Evolutionary conservation across 2,888 invertebrate species (phyloP).

Genomic region (Autographa pulchrina): DNA sequence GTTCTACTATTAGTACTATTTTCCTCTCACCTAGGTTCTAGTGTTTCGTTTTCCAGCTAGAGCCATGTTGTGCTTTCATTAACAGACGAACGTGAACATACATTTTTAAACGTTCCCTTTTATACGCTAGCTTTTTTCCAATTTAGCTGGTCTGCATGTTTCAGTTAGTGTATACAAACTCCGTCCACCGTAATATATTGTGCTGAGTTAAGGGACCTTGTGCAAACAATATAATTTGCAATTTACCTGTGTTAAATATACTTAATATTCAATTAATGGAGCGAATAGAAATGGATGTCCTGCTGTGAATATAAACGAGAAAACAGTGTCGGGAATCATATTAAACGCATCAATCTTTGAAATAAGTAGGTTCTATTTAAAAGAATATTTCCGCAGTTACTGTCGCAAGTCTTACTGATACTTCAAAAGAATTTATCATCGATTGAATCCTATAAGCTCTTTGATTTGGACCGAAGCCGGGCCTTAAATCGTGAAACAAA

Average conservation of each 20-base stretch:
- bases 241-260: constrained; percentile 5
- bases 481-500: constrained; percentile 7
- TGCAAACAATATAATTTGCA: constrained; percentile 15
- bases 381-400: neutral
- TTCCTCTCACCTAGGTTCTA: neutral
- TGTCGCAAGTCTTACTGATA: constrained; percentile 1
- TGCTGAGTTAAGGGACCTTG: constrained; percentile 17
- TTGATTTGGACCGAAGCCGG: constrained; percentile 9
- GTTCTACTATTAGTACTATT: neutral
- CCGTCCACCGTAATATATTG: constrained; percentile 21
- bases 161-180: constrained; percentile 8
- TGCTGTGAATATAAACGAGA: neutral
- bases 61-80: constrained; percentile 1
- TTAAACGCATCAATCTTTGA: too few relatives aligned
- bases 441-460: constrained; percentile 12
- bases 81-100: neutral
- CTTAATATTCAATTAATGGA: constrained; percentile 8
- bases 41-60: neutral
- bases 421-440: constrained; percentile 11
- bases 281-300: constrained; percentile 9
- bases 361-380: neutral
- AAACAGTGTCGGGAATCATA: neutral
- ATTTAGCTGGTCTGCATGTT: constrained; percentile 19
- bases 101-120: constrained; percentile 13
- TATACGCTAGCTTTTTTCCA: neutral